phyloP scores from a whole-genome alignment of 2,113 vertebrate genomes.

The Desmodus rotundus region DNA sequence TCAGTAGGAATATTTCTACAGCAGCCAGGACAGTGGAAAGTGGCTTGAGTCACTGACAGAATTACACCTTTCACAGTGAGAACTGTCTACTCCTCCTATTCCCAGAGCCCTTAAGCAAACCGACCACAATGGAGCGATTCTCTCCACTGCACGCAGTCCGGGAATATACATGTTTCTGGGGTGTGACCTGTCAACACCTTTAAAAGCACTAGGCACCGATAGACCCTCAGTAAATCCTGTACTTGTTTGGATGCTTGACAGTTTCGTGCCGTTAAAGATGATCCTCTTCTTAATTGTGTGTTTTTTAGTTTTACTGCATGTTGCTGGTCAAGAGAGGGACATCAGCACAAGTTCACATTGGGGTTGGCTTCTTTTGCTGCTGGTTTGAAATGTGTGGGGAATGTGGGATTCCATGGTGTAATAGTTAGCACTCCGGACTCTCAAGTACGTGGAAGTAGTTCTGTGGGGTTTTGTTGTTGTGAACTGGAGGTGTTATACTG shows the following conservation, averaged over 20 bases:
- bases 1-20: background rate
- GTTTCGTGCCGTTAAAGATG: constrained; percentile 36
- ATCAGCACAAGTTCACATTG: background rate
- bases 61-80: constrained; percentile 53
- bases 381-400: background rate
- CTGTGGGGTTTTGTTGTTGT: background rate
- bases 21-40: constrained; percentile 42
- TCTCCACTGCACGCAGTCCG: constrained; percentile 11
- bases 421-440: background rate
- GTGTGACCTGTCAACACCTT: constrained; percentile 27
- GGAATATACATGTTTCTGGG: constrained; percentile 26
- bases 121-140: constrained; percentile 49
- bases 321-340: background rate
- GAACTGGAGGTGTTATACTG: background rate
- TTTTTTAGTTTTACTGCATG: background rate
- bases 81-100: constrained; percentile 62
- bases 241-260: background rate
- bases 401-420: background rate
- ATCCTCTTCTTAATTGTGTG: background rate
- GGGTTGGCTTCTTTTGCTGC: background rate
- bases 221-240: background rate
- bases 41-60: constrained; percentile 58
- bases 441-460: background rate
- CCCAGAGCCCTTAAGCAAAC: constrained; percentile 63
- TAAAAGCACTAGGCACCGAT: background rate